Evolutionary conservation across 2,888 invertebrate genomes (phyloP), one percentile per base, ranked within the genome.

Genomic region (Mystacides longicornis): DNA sequence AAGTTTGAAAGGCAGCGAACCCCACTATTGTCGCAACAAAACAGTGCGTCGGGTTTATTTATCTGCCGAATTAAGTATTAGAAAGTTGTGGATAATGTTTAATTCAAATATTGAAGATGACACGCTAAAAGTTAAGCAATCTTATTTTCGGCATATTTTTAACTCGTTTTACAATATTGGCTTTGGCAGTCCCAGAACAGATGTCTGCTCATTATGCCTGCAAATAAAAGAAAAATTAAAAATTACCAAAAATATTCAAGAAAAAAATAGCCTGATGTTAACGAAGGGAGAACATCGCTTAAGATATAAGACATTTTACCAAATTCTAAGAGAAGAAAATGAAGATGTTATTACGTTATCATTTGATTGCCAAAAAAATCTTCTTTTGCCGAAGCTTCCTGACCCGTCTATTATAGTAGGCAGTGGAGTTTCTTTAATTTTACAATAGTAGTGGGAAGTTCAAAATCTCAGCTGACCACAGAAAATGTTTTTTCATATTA

Each of bases 321-420:
- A 54, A n/a, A 56, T 63, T 52, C 46, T 64, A 46, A 56, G 62
- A 50, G 64, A 63, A 45, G 48, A 63, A 50, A 54, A 46, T 27
- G 59, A 59, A 23, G 52, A 52, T 27, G 54, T 64, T 54, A 37
- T 56, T 50, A 62, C 57, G 1, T 43, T 64, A n/a, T 52, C 57
- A 20, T 63, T 63, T 50, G 63, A 63, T 45, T 64, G 64, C 33
- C 63, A 64, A 51, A 64, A 64, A 60, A 64, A 64, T 45, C 61
- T 57, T 23, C 43, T 60, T 1, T 21, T 62, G 11, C 63, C 63
- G 52, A 20, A 52, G 19, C 27, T 21, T 23, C 2, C 37, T 43
- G 43, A 18, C 43, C 43, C 43, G 43, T 43, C 4, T 43, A 43
- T 5, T 43, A 11, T 16, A 43, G 43, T 43, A 43, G 43, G 43